Evolutionary conservation across 1,140 invertebrate genomes (phyloP), one percentile per base, ranked within the genome.

Genomic region (Wasmannia auropunctata): DNA sequence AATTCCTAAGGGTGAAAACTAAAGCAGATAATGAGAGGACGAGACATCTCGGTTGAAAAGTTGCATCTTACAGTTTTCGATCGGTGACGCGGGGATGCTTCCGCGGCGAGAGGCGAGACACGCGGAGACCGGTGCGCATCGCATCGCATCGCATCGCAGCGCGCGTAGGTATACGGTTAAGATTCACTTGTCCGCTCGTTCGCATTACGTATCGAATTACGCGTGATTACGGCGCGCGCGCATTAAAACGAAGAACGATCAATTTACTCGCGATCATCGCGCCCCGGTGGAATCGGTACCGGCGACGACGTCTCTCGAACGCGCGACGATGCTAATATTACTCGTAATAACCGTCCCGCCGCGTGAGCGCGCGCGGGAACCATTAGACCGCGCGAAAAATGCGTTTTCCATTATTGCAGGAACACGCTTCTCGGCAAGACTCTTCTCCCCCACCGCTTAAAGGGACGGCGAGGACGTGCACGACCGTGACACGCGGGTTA

Each of bases 401-500:
- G 25, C 43, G 60, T 87, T 90, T 90, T 87, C 74, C 88, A 87
- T 89, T 87, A 87, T 87, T 79, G 56, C 79, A 74, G 22, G 54
- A 88, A 88, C 65, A 51, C 56, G 49, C 69, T 60, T 31, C 63
- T 16, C 60, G 72, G 34, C 28, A 43, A 19, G 72, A n/a, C n/a
- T n/a, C n/a, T n/a, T 60, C 46, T 56, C n/a, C 10, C 51, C 37
- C 16, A n/a, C n/a, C 31, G 60, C 22, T 11, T n/a, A n/a, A 31
- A 76, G 43, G n/a, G 28, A 76, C 51, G 34, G 56, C 67, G 72
- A 31, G 72, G 43, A 54, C 76, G 84, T 63, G 88, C 46, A 86
- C 56, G 83, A 60, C 74, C 88, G 67, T 90, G 88, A 90, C 88
- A 90, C 88, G 88, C 88, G 86, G 79, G 40, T 84, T 80, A 86